phyloP scores from a whole-genome alignment of 2,888 invertebrate genomes.

The Diplolepis rosae region DNA sequence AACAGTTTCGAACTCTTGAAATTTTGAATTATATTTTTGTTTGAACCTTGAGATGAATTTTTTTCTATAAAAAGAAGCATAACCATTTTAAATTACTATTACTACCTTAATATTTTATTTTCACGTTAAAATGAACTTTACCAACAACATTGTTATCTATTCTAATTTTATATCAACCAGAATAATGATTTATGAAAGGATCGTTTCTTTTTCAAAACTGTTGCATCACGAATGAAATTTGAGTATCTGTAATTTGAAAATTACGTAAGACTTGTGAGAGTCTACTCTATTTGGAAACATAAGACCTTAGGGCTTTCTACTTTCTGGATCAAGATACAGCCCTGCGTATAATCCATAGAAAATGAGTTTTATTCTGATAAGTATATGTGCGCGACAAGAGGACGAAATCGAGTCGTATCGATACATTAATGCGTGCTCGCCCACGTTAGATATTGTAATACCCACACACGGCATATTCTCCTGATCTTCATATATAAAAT shows the following conservation, averaged over 20 bases:
- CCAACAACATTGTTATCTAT: no score
- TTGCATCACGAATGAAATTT: not conserved
- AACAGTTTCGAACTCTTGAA: no score
- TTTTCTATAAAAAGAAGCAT: constrained; percentile 1
- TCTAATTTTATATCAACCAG: no score
- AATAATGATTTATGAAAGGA: not conserved
- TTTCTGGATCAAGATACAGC: not conserved
- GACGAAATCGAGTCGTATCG: not conserved
- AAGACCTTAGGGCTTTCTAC: not conserved
- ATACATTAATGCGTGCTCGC: not conserved
- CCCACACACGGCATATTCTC: not conserved
- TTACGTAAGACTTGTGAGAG: not conserved
- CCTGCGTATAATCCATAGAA: not conserved
- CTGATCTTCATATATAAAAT: not conserved
- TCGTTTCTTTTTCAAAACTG: not conserved
- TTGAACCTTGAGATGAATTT: no score
- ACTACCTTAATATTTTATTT: not conserved
- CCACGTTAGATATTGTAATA: not conserved
- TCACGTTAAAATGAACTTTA: no score
- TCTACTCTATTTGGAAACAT: not conserved
- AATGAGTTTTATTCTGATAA: not conserved
- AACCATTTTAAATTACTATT: not conserved
- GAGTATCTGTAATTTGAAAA: not conserved
- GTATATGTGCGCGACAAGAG: not conserved
- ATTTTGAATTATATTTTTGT: no score